Conservation (phyloP, 2,888 invertebrate genomes). For the Doris montereyensis region DNA sequence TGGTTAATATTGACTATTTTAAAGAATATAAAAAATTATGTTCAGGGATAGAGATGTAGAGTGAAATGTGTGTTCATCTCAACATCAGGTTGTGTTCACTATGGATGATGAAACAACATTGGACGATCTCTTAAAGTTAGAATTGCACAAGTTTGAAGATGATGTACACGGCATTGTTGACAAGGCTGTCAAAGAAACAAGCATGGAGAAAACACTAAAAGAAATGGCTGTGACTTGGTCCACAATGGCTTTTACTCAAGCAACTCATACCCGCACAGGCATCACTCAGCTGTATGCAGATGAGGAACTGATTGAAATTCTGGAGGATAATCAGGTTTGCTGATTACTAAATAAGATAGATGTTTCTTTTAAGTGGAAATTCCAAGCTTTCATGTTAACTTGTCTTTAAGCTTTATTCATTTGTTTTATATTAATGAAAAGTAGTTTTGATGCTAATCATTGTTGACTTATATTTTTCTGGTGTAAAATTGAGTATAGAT, state of each 20-base stretch:
- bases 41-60: too few species aligned
- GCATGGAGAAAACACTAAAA: conserved; percentile 92
- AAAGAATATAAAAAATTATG: too few species aligned
- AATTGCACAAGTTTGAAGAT: conserved; percentile 96
- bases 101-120: conserved; percentile 94
- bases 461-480: too few species aligned
- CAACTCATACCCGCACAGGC: conserved; percentile 87
- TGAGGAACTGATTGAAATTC: conserved; percentile 95
- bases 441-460: too few species aligned
- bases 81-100: conserved; percentile 86
- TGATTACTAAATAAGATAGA: too few species aligned
- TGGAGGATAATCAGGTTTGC: conserved; percentile 98
- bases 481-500: too few species aligned
- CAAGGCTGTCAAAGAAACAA: conserved; percentile 98
- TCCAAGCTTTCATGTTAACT: too few species aligned
- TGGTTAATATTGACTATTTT: too few species aligned
- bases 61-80: too few species aligned
- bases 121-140: conserved; percentile 90
- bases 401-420: too few species aligned
- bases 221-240: conserved; percentile 94
- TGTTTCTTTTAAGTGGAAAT: too few species aligned
- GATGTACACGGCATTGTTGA: conserved; percentile 97
- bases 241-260: conserved; percentile 88
- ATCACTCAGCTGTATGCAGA: conserved; percentile 88
- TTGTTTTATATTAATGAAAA: too few species aligned